These are phyloP conservation scores for Bemisia tabaci DNA, from an alignment of 1,140 invertebrate species.

Conservation along the genomic window DNA sequence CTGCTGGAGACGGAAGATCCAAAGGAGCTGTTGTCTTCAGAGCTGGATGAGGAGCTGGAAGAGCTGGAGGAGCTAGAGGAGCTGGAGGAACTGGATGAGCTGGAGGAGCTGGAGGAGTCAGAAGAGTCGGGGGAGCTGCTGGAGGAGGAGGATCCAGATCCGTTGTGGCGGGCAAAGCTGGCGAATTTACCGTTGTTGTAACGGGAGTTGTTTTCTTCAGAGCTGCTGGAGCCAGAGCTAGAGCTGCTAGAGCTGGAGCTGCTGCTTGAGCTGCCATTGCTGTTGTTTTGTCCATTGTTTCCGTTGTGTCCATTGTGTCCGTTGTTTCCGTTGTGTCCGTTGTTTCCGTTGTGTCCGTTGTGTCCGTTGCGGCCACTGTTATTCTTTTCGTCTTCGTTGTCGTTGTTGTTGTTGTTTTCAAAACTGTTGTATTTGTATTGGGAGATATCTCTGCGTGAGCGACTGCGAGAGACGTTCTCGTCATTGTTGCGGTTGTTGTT, in stretches of 20 bases:
- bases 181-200: too few species aligned
- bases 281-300: background rate
- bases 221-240: background rate
- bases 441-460: too few species aligned
- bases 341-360: background rate
- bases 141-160: constrained; percentile 22
- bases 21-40: background rate
- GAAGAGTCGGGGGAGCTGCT: constrained; percentile 18
- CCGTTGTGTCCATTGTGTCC: background rate
- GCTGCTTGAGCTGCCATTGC: background rate
- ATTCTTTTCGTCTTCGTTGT: background rate
- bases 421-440: background rate
- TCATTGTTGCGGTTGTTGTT: background rate
- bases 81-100: background rate
- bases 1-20: constrained; percentile 5
- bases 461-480: background rate
- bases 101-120: constrained; percentile 1
- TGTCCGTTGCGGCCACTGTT: background rate
- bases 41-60: constrained; percentile 5
- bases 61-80: constrained; percentile 5
- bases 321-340: background rate
- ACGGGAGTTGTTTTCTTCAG: background rate
- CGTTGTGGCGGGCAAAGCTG: background rate
- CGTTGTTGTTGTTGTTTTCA: background rate
- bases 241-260: background rate